Evolutionary conservation across 35 echinoderm and acorn worm species (phyloP), one percentile per base, ranked within the genome.

Genomic region (Strongylocentrotus purpuratus): DNA sequence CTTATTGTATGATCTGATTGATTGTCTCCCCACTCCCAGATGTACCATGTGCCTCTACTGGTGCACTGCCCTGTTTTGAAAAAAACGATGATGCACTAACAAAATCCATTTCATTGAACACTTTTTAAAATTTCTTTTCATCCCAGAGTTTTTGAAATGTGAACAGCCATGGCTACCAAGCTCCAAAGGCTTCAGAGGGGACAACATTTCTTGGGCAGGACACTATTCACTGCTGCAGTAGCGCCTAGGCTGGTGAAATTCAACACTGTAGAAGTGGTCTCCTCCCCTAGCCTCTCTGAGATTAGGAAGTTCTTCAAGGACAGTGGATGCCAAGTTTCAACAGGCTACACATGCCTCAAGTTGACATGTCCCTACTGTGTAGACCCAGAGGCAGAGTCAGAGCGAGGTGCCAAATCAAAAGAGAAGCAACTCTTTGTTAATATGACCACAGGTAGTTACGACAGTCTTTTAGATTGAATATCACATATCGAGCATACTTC

Each of bases 361-460:
- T 33, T 41, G 33, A 18, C 18, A 60, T 96, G 96, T 41, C 96
- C 96, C 28, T 96, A 95, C 60, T 96, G 96, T 86, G 33, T 32
- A 22, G 94, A 78, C 46, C 41, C 5, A 0, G 33, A n/a, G 13
- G 31, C 46, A 85, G 31, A 17, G 32, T 8, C 48, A 41, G 45
- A 65, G 22, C n/a, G 28, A 2, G 35, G 17, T 45, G 33, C 87
- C 32, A 89, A 89, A 46, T 45, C 31, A 20, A 46, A 46, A 86
- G 94, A 93, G 61, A 95, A 95, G 59, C 88, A 20, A 9, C 48
- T 95, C 22, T 95, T 60, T 95, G 95, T 95, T 18, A 95, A 95
- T 45, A 95, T 87, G 89, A 95, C 95, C 28, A 92, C 95, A 91
- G 95, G 95, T 95, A 45, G 33, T 33, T 94, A 32, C 31, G 22